A percentile compares a stretch with the other conserved stretches of the same genome.
Evolutionary conservation across 1,140 invertebrate genomes (phyloP).

Genomic region (Scylla paramamosain): DNA sequence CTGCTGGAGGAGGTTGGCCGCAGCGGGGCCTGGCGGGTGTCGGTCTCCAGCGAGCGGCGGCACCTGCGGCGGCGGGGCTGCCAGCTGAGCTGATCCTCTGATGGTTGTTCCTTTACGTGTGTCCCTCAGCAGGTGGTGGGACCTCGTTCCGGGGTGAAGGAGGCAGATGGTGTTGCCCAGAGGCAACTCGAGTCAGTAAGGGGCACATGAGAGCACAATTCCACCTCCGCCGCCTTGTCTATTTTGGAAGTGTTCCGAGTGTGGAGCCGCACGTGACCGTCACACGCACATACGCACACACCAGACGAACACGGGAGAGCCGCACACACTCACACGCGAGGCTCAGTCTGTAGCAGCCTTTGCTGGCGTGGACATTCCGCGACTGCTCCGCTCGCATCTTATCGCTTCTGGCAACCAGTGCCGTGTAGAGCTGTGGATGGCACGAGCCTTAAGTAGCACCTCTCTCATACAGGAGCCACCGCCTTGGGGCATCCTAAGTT

Average conservation of each 20-base stretch:
- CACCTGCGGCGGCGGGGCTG: background rate
- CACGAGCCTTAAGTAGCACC: background rate
- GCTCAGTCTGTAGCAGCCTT: slow-evolving; percentile 47
- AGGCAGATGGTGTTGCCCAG: background rate
- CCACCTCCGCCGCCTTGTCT: background rate
- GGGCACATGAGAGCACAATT: background rate
- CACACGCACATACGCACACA: slow-evolving; percentile 56
- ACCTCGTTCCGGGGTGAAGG: background rate
- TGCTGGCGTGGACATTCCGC: background rate
- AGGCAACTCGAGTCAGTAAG: background rate
- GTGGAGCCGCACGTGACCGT: slow-evolving; percentile 63
- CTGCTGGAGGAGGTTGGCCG: background rate
- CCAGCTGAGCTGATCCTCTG: background rate
- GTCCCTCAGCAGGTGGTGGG: background rate
- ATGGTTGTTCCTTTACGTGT: background rate
- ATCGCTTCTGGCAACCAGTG: background rate
- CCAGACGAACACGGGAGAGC: slow-evolving; percentile 43
- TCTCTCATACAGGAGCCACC: background rate
- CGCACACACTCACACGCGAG: slow-evolving; percentile 37
- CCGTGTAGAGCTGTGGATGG: background rate
- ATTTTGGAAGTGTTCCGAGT: slow-evolving; percentile 35
- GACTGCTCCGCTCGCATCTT: background rate
- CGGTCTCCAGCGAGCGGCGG: background rate
- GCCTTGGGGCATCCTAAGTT: background rate
- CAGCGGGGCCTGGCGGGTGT: background rate